Base-by-base conservation (phyloP, 2,113 vertebrate species). In the Tachysurus fulvidraco region DNA sequence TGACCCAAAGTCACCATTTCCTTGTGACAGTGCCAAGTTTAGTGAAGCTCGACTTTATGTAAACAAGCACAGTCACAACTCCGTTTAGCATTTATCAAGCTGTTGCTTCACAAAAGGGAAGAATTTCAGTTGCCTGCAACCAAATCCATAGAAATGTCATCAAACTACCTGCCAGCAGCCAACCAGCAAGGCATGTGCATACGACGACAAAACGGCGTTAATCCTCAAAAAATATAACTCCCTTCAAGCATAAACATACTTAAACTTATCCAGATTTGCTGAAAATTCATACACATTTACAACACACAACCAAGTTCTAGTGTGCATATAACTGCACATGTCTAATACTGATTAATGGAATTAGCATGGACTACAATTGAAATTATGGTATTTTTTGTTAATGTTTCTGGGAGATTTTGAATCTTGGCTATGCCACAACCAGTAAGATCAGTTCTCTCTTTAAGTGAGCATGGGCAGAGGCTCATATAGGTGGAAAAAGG, bases 281-380 rank as follows among this genome's bases (percentile, higher is more conserved):
- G 25, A 54, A n/a, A 71, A 7, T 25, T 36, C 1, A 16, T 28
- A 44, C 10, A 50, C 73, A 76, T 14, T 25, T 21, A 17, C 73
- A 73, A 8, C 41, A 1, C 19, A 50, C 46, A 50, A 25, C 12
- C 11, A 50, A 67, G 28, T 94, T 91, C 92, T 88, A 50, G 69
- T 46, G 55, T 84, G 81, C 69, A 67, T 50, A 74, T 87, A 78
- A 81, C 0, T 71, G 30, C 79, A 73, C 25, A 55, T 36, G 71
- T 83, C 12, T 76, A 44, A 36, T 82, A 62, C n/a, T 60, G 36
- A 69, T 71, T 69, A 84, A 77, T 59, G 83, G 74, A 76, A 67
- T 86, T 78, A 84, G 69, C 7, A 14, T 76, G 50, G 62, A 59
- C 55, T 60, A 62, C 36, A 17, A 23, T 81, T 78, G 44, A 90